Conservation (phyloP, 2,113 vertebrate species). For the Empidonax traillii region DNA sequence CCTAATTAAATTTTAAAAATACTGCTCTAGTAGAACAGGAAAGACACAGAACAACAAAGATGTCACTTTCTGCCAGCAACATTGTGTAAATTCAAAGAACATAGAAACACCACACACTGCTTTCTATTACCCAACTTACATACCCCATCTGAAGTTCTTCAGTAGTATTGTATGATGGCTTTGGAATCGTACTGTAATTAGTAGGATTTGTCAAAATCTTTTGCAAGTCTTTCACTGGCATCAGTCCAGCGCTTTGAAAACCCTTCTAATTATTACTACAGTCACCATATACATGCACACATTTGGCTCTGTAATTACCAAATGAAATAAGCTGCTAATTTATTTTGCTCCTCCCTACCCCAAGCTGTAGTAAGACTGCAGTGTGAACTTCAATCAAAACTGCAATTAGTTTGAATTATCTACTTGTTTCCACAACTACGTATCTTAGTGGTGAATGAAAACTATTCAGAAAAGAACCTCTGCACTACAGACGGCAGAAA, state of each 20-base stretch:
- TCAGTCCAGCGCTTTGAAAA: neutral
- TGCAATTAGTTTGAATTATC: neutral
- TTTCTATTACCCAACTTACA: neutral
- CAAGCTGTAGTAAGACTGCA: neutral
- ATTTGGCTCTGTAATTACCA: neutral
- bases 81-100: neutral
- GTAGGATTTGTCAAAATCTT: neutral
- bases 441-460: neutral
- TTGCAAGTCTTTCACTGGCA: neutral
- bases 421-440: neutral
- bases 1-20: neutral
- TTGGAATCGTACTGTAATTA: neutral
- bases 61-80: neutral
- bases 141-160: neutral
- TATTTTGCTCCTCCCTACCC: neutral
- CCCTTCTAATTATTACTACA: neutral
- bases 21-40: neutral
- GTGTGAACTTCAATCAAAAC: neutral
- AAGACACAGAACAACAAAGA: neutral
- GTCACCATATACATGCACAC: neutral
- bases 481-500: neutral
- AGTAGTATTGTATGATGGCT: neutral
- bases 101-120: neutral
- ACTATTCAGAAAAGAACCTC: neutral
- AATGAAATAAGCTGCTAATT: neutral